Conservation (phyloP, 2,797 vertebrate genomes). For the Nannoperca obscura region DNA sequence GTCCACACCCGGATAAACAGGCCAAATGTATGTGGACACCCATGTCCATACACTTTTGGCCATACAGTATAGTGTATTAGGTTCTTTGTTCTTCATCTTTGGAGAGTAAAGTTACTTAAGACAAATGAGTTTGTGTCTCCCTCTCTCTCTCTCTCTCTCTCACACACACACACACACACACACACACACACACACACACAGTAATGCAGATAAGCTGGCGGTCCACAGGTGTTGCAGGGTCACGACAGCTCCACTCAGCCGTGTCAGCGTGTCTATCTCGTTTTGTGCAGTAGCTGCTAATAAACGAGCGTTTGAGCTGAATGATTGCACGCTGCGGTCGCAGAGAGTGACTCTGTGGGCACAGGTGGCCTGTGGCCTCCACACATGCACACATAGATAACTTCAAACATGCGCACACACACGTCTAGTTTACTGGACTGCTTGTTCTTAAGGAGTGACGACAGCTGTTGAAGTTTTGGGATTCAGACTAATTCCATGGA, state of each 20-base stretch:
- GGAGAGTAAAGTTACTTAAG: too few relatives aligned
- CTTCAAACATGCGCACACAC: conserved; percentile 3
- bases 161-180: too few relatives aligned
- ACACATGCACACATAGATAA: conserved; percentile 41
- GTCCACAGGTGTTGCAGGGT: conserved; percentile 54
- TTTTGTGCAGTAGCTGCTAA: conserved; percentile 29
- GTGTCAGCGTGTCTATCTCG: conserved; percentile 43
- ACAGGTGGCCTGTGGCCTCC: conserved; percentile 56
- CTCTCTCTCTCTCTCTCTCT: background rate
- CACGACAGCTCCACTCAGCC: conserved; percentile 32
- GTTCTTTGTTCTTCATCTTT: background rate
- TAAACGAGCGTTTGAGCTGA: background rate
- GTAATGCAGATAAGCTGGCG: conserved; percentile 19
- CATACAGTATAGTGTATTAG: background rate
- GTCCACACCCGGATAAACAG: background rate
- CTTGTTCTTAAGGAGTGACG: conserved; percentile 21
- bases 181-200: background rate
- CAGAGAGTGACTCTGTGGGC: conserved; percentile 3
- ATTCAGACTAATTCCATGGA: conserved; percentile 6
- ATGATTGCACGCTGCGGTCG: background rate
- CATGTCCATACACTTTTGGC: background rate
- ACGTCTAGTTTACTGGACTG: conserved; percentile 40
- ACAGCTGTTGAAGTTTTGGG: background rate
- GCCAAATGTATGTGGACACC: background rate
- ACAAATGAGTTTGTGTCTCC: background rate